A percentile compares a stretch with the other conserved stretches of the same genome.
Evolutionary conservation across 2,888 invertebrate genomes (phyloP).

Genomic region (Lepidocyrtoides sp.): DNA sequence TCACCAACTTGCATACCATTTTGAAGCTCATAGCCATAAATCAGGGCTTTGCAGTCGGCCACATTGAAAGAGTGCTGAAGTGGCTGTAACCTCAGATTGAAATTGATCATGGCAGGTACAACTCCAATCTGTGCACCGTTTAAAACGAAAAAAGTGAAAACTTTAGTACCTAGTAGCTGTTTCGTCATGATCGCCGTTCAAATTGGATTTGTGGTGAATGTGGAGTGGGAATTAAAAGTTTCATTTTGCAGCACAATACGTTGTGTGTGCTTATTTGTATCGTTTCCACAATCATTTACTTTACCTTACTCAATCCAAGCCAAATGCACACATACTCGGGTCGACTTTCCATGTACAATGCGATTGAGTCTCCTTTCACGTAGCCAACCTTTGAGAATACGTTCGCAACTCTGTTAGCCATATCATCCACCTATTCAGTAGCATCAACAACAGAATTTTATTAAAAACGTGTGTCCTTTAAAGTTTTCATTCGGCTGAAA

Average conservation of each 20-base stretch:
- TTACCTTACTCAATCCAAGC: slow-evolving; percentile 92
- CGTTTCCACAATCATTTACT: background rate
- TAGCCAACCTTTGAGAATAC: slow-evolving; percentile 93
- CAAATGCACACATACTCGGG: slow-evolving; percentile 97
- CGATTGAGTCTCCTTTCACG: slow-evolving; percentile 95
- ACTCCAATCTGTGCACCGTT: slow-evolving; percentile 90
- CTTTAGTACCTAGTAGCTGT: no score
- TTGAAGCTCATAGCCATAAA: slow-evolving; percentile 92
- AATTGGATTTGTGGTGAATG: background rate
- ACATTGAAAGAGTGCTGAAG: slow-evolving; percentile 94
- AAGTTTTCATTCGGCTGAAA: no score
- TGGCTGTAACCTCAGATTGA: slow-evolving; percentile 94
- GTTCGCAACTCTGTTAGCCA: slow-evolving; percentile 93
- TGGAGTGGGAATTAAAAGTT: background rate
- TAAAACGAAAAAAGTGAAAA: background rate
- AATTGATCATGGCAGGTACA: slow-evolving; percentile 96
- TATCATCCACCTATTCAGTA: slow-evolving; percentile 91
- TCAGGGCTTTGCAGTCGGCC: slow-evolving; percentile 94
- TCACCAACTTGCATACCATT: slow-evolving; percentile 89
- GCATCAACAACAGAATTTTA: background rate
- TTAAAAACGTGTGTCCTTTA: background rate
- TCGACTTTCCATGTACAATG: slow-evolving; percentile 95
- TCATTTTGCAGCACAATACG: background rate
- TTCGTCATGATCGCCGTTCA: background rate
- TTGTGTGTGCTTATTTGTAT: background rate